Conservation (phyloP, 1,140 invertebrate species). For the Belonocnema kinseyi region DNA sequence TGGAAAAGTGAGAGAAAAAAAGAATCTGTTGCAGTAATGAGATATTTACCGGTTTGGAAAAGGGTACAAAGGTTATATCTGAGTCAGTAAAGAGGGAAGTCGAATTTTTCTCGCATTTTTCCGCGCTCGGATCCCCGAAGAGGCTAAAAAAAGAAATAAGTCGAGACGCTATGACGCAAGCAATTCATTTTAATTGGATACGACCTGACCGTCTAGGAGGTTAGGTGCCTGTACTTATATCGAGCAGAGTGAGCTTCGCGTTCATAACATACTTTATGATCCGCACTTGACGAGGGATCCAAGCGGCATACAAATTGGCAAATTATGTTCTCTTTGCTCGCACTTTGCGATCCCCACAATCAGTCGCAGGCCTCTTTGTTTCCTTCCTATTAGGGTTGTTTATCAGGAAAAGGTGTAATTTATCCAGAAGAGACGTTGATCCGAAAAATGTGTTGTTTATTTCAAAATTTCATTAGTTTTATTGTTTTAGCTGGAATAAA, state of each 20-base stretch:
- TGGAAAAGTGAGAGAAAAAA: neutral
- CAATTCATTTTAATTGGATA: conserved; percentile 59
- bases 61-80: neutral
- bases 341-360: neutral
- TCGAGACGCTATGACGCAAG: conserved; percentile 47
- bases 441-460: no score
- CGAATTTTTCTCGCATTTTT: conserved; percentile 13
- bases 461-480: no score
- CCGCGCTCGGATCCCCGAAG: neutral
- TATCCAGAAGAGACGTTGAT: no score
- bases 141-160: neutral
- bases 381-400: neutral
- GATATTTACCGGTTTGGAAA: conserved; percentile 8
- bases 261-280: conserved; percentile 55
- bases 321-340: conserved; percentile 46
- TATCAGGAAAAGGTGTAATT: no score
- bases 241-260: conserved; percentile 40
- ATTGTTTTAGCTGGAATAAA: no score
- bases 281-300: conserved; percentile 43
- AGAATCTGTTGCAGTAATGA: neutral
- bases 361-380: neutral
- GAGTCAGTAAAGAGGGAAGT: neutral
- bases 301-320: conserved; percentile 55
- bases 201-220: neutral
- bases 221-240: neutral